Base-by-base conservation (phyloP, 2,797 vertebrate genomes). In the Poecile montanus region DNA sequence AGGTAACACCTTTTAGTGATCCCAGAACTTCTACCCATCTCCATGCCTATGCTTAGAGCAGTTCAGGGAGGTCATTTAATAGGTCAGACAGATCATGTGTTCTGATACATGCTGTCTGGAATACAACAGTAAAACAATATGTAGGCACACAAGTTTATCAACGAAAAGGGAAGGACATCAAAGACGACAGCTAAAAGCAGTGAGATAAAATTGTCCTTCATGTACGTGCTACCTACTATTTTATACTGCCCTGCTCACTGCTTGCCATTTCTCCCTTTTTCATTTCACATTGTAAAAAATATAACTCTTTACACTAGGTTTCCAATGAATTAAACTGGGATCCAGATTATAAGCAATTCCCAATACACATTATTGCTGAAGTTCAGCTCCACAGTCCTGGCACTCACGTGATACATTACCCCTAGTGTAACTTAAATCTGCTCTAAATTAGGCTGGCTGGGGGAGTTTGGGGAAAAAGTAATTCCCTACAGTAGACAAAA, bases 381-480 rank as follows among this genome's bases (percentile, higher is more conserved):
- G 40, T 66, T 89, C 87, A 82, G 71, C 25, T 77, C 61, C 56
- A 73, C 40, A 84, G 48, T 67, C n/a, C 74, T 76, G 51, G 62
- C 36, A 60, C 20, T 74, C 50, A 53, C 53, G 90, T 82, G n/a
- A 51, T 71, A 38, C 9, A 48, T 70, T 61, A 54, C 54, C 53
- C 60, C 42, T 38, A 60, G 29, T 3, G 25, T 70, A 85, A 88
- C 34, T 86, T 93, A 81, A 85, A 73, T 93, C 66, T 90, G 58
- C 42, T 92, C 73, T 89, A 93, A 85, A 94, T 92, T 90, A 94
- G 78, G 51, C 20, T 66, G 63, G 27, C 45, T 92, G 56, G 6
- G 16, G 8, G n/a, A 86, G 56, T 79, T 91, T 70, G n/a, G 60
- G 47, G 42, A 73, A 93, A 91, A 93, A 75, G 12, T 47, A 74